Conservation (phyloP, 2,797 vertebrate species). For the Percopsis omiscomaycus region DNA sequence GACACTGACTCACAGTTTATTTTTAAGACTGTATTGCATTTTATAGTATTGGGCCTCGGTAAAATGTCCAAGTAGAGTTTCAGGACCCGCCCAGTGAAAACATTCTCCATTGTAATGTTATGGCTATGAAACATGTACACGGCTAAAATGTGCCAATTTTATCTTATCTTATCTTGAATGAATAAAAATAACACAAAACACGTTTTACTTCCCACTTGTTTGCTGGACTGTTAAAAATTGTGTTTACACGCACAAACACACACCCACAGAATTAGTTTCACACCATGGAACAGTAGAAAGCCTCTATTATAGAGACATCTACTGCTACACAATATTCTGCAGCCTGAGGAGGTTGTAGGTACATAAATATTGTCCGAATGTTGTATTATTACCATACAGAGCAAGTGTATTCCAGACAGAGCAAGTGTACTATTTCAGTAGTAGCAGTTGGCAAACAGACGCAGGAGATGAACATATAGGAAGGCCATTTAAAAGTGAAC, state of each 20-base stretch:
- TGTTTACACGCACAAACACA: no score
- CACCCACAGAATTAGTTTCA: no score
- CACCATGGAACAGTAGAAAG: neutral
- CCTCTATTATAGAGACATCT: neutral
- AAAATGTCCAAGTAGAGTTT: slow-evolving; percentile 18
- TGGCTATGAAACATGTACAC: neutral
- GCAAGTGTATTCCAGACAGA: neutral
- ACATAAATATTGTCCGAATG: neutral
- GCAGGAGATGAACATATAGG: neutral
- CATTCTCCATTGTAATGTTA: neutral
- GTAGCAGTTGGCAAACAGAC: neutral
- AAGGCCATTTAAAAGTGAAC: neutral
- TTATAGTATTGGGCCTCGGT: slow-evolving; percentile 28
- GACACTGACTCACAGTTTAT: slow-evolving; percentile 54
- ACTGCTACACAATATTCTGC: neutral
- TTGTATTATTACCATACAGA: neutral
- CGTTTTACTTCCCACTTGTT: no score
- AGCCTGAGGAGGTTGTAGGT: neutral
- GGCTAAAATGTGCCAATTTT: neutral
- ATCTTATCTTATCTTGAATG: neutral
- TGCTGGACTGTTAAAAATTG: no score
- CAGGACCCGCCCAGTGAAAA: neutral
- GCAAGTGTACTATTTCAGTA: neutral
- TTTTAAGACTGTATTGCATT: slow-evolving; percentile 53
- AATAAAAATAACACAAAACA: no score